Evolutionary conservation across 1,140 invertebrate genomes (phyloP).

Genomic region (Tenebrio molitor): DNA sequence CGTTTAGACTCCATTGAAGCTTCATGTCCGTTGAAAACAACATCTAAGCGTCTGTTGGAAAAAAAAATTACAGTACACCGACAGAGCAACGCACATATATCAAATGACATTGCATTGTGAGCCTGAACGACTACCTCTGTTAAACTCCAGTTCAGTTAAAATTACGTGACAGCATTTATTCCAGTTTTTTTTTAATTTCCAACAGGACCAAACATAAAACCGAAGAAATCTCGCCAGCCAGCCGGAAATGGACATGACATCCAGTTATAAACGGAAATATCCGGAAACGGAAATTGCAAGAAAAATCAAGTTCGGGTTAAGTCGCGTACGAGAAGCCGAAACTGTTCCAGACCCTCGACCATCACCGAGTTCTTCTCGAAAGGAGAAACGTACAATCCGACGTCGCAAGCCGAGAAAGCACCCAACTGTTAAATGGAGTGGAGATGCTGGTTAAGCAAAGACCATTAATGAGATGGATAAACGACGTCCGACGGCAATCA

Average conservation of each 20-base stretch:
- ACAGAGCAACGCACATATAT: no score
- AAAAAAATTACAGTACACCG: no score
- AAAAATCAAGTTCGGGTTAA: slow-evolving; percentile 3
- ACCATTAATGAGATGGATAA: slow-evolving; percentile 11
- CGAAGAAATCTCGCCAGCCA: background rate
- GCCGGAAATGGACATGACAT: background rate
- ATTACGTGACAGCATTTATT: no score
- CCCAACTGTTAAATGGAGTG: background rate
- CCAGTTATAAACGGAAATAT: background rate
- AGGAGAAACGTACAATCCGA: background rate
- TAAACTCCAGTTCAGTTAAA: no score
- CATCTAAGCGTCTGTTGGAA: no score
- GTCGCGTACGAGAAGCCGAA: background rate
- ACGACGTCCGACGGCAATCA: slow-evolving; percentile 12
- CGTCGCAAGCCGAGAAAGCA: background rate
- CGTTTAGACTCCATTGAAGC: no score
- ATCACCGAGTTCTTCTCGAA: background rate
- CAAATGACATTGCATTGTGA: no score
- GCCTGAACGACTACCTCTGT: no score
- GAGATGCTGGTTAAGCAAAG: background rate
- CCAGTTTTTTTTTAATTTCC: no score
- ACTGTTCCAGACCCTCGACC: background rate
- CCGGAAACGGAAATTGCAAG: slow-evolving; percentile 9
- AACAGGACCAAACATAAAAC: background rate
- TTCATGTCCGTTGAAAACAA: no score